Base-by-base conservation (phyloP, 2,797 vertebrate species). In the Microctenopoma stevenorrisi region DNA sequence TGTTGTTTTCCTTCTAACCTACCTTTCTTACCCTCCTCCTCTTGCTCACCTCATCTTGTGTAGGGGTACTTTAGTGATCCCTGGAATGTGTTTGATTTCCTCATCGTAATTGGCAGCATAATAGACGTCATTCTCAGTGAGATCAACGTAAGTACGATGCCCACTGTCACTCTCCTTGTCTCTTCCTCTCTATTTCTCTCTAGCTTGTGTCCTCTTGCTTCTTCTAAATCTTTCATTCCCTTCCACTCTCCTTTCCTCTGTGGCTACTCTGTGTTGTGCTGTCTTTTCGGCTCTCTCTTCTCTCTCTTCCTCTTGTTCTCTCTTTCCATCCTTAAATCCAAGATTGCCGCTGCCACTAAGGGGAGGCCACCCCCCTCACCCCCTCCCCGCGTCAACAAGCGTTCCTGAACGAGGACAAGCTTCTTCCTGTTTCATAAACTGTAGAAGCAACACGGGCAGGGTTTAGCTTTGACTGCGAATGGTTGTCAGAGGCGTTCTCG, bases 81-180 rank as follows among this genome's bases (percentile, higher is more conserved):
- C 94, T 99, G 97, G 97, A 99, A 99, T 98, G 97, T 99, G 95
- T 99, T 99, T 98, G 98, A 99, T 97, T 99, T 99, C 97, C 97
- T 99, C 95, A 99, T 99, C 96, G 98, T 99, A 95, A 98, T 99
- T 97, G 98, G 98, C 96, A 99, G 98, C 97, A 96, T 99, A 94
- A 98, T 99, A 95, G 97, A 99, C 96, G 97, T 99, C 96, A 98
- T 99, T 96, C 97, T 99, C 95, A 99, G 97, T 98, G 98, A 99
- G 90, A 98, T 97, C 94, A 98, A 98, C 97, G 98, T 99, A 97
- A 98, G 98, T 99, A 98, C 93, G 89, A 94, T 76, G 86, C 84
- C 79, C 86, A 73, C 65, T 78, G 78, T 84, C 67, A 15, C 74
- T 84, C 63, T 84, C 53, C 50, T 74, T 78, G 51, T 74, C 68